Evolutionary conservation across 2,888 invertebrate species (phyloP).

Genomic region (Phyllotreta cruciferae): DNA sequence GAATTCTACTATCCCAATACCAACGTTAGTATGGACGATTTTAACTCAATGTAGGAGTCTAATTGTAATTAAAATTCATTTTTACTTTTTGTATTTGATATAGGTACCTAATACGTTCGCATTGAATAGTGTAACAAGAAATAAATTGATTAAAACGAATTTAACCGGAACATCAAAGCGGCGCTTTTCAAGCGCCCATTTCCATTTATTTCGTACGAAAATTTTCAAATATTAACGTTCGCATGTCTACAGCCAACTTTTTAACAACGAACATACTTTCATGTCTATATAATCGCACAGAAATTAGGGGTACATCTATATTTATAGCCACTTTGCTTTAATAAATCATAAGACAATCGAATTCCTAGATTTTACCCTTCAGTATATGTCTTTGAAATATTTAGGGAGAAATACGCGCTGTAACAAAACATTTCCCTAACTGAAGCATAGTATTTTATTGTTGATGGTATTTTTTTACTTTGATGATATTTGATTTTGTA

Average conservation of each 20-base stretch:
- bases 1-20: too few relatives aligned
- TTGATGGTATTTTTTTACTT: neutral
- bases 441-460: neutral
- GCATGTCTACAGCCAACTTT: slow-evolving; percentile 35
- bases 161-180: neutral
- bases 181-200: neutral
- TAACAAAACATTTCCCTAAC: too few relatives aligned
- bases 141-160: neutral
- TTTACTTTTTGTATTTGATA: too few relatives aligned
- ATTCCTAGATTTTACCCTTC: slow-evolving; percentile 25
- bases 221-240: slow-evolving; percentile 37
- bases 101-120: too few relatives aligned
- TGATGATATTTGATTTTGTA: too few relatives aligned
- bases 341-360: slow-evolving; percentile 40
- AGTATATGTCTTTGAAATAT: slow-evolving; percentile 11
- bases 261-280: slow-evolving; percentile 36
- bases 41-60: too few relatives aligned
- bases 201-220: slow-evolving; percentile 16
- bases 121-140: neutral
- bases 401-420: neutral
- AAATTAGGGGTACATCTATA: slow-evolving; percentile 40
- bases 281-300: slow-evolving; percentile 30
- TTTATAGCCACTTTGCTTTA: slow-evolving; percentile 35
- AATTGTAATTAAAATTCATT: too few relatives aligned
- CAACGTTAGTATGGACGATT: too few relatives aligned